Evolutionary conservation across 1,140 invertebrate species (phyloP), one percentile per base, ranked within the genome.

Genomic region (Berghia stephanieae): DNA sequence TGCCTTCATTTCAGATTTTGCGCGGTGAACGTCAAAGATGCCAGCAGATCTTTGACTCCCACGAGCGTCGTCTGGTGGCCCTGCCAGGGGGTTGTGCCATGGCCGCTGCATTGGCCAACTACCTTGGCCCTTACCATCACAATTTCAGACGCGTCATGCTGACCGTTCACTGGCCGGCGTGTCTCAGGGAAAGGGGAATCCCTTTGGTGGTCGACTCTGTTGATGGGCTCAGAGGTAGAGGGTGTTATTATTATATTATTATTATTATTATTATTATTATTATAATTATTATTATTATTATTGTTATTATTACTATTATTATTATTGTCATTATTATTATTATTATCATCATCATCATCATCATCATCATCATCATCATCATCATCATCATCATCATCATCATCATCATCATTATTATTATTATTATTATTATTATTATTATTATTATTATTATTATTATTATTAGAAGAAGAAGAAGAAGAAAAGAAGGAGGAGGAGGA

Each of bases 111-210:
- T 88, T 89, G 77, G 78, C 83, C 21, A 85, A 81, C 1, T 90
- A 90, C 78, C 85, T 90, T 0, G 89, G 89, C 8, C 86, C 88
- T 0, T 89, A 89, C 79, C 85, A 88, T 68, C 86, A 89, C 71
- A 86, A 81, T 79, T 88, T 88, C 79, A 79, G 88, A 24, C 82
- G 86, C 16, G 67, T 84, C 24, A 88, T 89, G 86, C 78, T 90
- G 36, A 89, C 88, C 8, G 81, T 87, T 8, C 83, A 87, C 40
- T 90, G 89, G 89, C 87, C 88, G 52, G 85, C 85, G 79, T 89
- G 88, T 82, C 81, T 90, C 27, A 75, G 83, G 55, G 88, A 89
- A 63, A 79, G 86, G 34, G 89, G 88, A 27, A 80, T 89, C 8
- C 87, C 86, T 27, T 79, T 89, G 21, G 86, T 87, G 31, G 84